A percentile compares a stretch with the other conserved stretches of the same genome.
Conservation (phyloP, 2,113 vertebrate species). For the Entomyzon cyanotis region DNA sequence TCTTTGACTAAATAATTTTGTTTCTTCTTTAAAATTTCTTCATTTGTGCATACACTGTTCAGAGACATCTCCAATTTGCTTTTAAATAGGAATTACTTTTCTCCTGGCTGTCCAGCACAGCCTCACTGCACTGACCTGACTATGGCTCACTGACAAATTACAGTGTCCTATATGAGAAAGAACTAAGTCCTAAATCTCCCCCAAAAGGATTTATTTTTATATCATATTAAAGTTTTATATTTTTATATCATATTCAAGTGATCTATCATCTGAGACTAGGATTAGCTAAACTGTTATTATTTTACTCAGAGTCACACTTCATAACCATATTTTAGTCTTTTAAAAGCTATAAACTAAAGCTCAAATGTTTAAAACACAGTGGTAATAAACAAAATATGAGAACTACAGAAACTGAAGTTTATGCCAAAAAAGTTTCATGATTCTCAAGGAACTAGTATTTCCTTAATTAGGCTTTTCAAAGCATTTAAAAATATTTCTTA, state of each 20-base stretch:
- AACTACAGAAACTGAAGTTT: neutral
- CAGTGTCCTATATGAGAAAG: neutral
- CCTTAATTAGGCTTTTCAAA: neutral
- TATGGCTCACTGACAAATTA: neutral
- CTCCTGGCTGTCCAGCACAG: neutral
- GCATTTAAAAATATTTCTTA: neutral
- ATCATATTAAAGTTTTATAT: neutral
- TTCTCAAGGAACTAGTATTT: neutral
- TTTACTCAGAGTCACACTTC: neutral
- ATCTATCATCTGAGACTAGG: neutral
- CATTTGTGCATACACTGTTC: neutral
- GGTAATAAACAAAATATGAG: neutral
- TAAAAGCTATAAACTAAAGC: neutral
- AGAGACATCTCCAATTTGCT: neutral
- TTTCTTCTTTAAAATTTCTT: neutral
- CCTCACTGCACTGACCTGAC: neutral
- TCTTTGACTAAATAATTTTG: neutral
- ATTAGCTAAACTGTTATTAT: neutral
- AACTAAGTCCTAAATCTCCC: neutral
- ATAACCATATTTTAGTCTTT: neutral
- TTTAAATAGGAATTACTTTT: neutral
- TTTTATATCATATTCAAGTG: neutral
- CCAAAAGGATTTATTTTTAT: neutral
- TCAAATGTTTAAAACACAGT: neutral
- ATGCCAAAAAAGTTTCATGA: neutral